phyloP scores from a whole-genome alignment of 1,140 invertebrate genomes.

The Mesaphorura yosii region DNA sequence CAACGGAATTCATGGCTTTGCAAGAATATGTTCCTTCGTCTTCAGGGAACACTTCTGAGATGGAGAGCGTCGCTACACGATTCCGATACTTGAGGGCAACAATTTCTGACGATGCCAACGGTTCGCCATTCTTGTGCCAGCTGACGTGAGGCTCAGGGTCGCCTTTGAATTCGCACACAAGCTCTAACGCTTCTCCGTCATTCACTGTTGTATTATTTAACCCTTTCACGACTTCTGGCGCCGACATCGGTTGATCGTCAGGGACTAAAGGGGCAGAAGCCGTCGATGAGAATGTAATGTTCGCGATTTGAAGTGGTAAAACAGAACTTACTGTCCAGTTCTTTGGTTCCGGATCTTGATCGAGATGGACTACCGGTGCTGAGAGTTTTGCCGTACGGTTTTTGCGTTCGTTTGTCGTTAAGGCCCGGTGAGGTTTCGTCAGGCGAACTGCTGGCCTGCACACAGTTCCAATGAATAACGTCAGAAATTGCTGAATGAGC shows the following conservation, averaged over 20 bases:
- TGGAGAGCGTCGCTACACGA: constrained; percentile 68
- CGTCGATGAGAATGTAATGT: no score
- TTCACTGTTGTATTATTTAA: constrained; percentile 56
- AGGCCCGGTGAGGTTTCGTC: neutral
- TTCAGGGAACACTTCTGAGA: constrained; percentile 85
- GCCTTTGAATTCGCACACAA: constrained; percentile 67
- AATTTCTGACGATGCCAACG: constrained; percentile 64
- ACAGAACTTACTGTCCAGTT: constrained; percentile 57
- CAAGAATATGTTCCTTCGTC: constrained; percentile 81
- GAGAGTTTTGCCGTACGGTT: constrained; percentile 65
- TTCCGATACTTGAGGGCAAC: constrained; percentile 84
- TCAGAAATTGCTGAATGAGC: no score
- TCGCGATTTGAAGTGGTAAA: neutral
- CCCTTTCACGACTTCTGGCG: constrained; percentile 53
- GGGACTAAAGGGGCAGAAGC: constrained; percentile 48
- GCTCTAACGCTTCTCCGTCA: constrained; percentile 66
- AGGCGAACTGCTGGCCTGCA: neutral
- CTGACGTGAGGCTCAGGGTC: constrained; percentile 70
- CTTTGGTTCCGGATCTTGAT: constrained; percentile 78
- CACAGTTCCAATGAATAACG: neutral
- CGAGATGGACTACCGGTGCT: constrained; percentile 61
- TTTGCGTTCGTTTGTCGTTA: constrained; percentile 42
- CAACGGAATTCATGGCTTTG: constrained; percentile 79
- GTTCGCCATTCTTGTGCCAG: constrained; percentile 70
- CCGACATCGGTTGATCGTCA: constrained; percentile 72